phyloP scores from a whole-genome alignment of 2,888 invertebrate genomes.

The Deilephila porcellus region DNA sequence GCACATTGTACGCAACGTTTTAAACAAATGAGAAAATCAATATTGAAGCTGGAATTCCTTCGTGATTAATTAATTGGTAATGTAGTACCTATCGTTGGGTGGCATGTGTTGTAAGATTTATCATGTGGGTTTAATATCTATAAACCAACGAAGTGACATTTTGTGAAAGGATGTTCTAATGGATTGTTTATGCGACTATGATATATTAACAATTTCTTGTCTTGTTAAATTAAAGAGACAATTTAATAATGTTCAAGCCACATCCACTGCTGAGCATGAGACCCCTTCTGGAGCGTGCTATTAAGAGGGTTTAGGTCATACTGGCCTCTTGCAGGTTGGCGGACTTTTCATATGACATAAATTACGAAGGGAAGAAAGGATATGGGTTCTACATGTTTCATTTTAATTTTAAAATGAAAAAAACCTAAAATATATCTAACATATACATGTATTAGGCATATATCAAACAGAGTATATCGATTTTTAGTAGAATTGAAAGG shows the following conservation, averaged over 20 bases:
- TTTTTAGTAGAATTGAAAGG: constrained; percentile 36
- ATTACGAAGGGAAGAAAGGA: no score
- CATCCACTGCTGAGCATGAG: no score
- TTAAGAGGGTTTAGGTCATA: no score
- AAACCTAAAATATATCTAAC: background rate
- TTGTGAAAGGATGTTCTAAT: constrained; percentile 2
- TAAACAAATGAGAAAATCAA: constrained; percentile 41
- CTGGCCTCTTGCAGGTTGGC: no score
- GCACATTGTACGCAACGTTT: constrained; percentile 45
- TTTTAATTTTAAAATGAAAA: no score
- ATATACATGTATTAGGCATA: background rate
- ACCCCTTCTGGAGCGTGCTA: no score
- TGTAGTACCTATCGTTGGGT: constrained; percentile 13
- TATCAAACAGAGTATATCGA: constrained; percentile 25
- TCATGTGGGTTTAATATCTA: constrained; percentile 19
- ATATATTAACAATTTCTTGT: constrained; percentile 1
- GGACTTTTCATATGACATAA: no score
- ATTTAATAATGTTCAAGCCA: no score
- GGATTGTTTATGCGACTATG: background rate
- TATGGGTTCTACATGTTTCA: no score
- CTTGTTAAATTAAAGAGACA: background rate
- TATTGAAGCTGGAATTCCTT: constrained; percentile 14
- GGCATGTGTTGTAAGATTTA: constrained; percentile 31
- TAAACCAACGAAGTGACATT: constrained; percentile 11
- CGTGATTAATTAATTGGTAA: constrained; percentile 20